Percentiles rank a stretch among this genome's conserved stretches.
phyloP scores from a whole-genome alignment of 53 echinoderm and acorn worm species.

The Luidia sarsii region DNA sequence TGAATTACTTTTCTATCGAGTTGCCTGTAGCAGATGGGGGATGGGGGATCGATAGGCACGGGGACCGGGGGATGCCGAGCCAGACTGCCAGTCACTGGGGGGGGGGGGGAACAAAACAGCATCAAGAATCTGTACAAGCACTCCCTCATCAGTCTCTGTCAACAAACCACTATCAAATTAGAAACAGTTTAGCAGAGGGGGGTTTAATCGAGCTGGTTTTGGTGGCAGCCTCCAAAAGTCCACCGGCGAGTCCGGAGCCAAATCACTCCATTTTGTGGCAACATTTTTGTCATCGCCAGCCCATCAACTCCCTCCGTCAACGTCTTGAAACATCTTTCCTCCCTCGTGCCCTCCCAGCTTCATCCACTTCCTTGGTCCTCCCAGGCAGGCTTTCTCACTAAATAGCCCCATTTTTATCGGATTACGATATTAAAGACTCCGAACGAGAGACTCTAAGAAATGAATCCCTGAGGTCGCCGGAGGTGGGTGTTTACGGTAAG shows the following conservation, averaged over 20 bases:
- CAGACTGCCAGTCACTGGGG: too few relatives aligned
- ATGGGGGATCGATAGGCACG: too few relatives aligned
- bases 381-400: not conserved
- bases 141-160: not conserved
- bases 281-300: slow-evolving; percentile 9
- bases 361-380: not conserved
- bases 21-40: too few relatives aligned
- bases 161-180: slow-evolving; percentile 3
- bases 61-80: too few relatives aligned
- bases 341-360: not conserved
- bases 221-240: too few relatives aligned
- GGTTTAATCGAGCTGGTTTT: too few relatives aligned
- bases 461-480: slow-evolving; percentile 4
- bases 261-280: slow-evolving; percentile 8
- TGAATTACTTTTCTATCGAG: too few relatives aligned
- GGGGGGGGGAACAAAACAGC: too few relatives aligned
- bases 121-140: too few relatives aligned
- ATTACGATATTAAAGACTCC: slow-evolving; percentile 44
- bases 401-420: slow-evolving; percentile 57
- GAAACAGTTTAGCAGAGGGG: not conserved
- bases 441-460: slow-evolving; percentile 36
- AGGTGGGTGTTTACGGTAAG: slow-evolving; percentile 30
- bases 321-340: not conserved
- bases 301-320: not conserved
- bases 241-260: too few relatives aligned